A percentile compares a stretch with the other conserved stretches of the same genome.
Conservation (phyloP, 2,113 vertebrate genomes). For the Nipponia nippon region DNA sequence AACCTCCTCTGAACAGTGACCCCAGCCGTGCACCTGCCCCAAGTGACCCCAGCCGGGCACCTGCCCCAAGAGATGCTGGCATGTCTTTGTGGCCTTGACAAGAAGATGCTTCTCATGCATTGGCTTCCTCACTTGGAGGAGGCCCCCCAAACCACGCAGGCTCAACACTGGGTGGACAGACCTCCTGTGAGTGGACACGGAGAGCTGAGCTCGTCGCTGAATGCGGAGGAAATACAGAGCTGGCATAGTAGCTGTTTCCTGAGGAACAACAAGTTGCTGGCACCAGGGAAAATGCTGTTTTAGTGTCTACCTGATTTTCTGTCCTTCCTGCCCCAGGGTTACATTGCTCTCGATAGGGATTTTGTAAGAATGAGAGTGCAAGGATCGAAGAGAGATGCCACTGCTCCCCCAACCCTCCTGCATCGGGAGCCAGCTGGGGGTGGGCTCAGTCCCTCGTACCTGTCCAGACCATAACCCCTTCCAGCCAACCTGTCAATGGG, state of each 20-base stretch:
- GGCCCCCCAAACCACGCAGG: background rate
- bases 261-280: background rate
- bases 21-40: background rate
- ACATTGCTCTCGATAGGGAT: background rate
- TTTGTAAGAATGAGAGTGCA: background rate
- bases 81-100: background rate
- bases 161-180: background rate
- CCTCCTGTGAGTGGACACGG: background rate
- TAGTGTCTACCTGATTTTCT: background rate
- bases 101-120: background rate
- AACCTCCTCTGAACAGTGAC: background rate
- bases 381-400: background rate
- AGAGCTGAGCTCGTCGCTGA: background rate
- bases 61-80: background rate
- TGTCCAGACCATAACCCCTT: background rate
- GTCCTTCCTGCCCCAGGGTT: background rate
- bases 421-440: background rate
- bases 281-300: background rate
- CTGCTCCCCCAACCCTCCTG: background rate
- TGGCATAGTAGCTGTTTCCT: background rate
- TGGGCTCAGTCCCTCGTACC: background rate
- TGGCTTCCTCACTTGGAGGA: background rate
- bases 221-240: background rate
- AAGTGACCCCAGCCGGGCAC: background rate
- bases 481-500: background rate